Evolutionary conservation across 2,113 vertebrate species (phyloP), one percentile per base, ranked within the genome.

Genomic region (Sardina pilchardus): DNA sequence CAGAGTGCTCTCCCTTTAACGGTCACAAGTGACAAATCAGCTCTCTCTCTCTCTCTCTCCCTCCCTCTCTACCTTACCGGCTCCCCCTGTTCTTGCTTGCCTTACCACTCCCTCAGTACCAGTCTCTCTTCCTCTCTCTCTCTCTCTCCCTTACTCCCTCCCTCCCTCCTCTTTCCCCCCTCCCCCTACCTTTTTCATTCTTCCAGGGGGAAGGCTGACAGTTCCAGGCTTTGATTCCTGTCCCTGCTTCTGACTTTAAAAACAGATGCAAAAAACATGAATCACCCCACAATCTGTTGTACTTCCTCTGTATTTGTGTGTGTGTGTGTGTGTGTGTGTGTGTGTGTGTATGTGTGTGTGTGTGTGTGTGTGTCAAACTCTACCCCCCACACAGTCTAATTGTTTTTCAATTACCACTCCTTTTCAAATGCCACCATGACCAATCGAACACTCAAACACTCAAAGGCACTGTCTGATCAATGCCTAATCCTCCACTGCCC

Each of bases 1-100:
- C 93, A 90, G 45, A 85, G 81, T 34, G 44, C 85, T 86, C 85
- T 86, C 83, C 85, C 86, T 67, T 84, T 26, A 90, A 88, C 88
- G 39, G 80, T 88, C 87, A 56, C 82, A 85, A 88, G 88, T 90
- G 89, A 93, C 89, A 91, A 89, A 91, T 89, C 85, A 59, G 50
- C 75, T 36, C 44, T 56, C 42, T 19, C 78, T 75, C 59, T 75
- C 50, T 81, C 48, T 78, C 71, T 53, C 81, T 88, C 81, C 84
- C 84, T 84, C 30, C 75, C 82, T 26, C 42, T 78, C 63, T 47
- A 26, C 43, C 83, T 48, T 71, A 14, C 21, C 5, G 59, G 5
- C 59, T 26, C 56, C 14, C 43, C 10, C 63, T 43, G 59, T n/a
- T 21, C 34, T 63, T 16, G 21, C 34, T 36, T 39, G 36, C 56